A percentile compares a stretch with the other conserved stretches of the same genome.
Evolutionary conservation across 2,797 vertebrate genomes (phyloP).

Genomic region (Varecia variegata): DNA sequence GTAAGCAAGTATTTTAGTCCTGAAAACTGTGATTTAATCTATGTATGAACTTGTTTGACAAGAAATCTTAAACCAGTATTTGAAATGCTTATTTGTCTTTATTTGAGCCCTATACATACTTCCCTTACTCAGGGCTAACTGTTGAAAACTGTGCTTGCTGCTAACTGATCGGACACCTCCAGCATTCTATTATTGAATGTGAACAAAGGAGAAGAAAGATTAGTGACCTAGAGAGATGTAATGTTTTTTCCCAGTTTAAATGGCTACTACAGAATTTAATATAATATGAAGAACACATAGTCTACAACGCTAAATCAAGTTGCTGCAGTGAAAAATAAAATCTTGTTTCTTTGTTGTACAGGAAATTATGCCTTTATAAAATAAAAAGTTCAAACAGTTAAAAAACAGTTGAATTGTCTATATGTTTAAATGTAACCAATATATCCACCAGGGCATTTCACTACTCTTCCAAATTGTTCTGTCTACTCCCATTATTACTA

Average conservation of each 20-base stretch:
- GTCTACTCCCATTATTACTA: not conserved
- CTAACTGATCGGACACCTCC: not conserved
- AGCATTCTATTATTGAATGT: not conserved
- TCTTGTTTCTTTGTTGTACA: not conserved
- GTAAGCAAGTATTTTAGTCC: not conserved
- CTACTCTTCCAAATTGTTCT: not conserved
- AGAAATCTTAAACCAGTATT: not conserved
- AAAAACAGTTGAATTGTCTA: not conserved
- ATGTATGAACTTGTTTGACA: conserved; percentile 1
- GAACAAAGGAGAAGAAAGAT: not conserved
- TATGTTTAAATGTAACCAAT: not conserved
- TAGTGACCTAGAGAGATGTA: not conserved
- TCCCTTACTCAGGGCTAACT: not conserved
- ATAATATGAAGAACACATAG: not conserved
- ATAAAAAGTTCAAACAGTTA: not conserved
- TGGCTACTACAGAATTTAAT: not conserved
- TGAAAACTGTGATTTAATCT: not conserved
- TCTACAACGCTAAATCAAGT: not conserved
- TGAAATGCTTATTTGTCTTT: not conserved
- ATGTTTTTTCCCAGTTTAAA: not conserved
- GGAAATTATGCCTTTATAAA: not conserved
- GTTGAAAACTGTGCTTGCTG: not conserved
- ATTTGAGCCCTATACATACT: not conserved
- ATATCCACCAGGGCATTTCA: not conserved
- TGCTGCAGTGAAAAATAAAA: conserved; percentile 7